Evolutionary conservation across 2,888 invertebrate genomes (phyloP), one percentile per base, ranked within the genome.

Genomic region (Eurois occulta): DNA sequence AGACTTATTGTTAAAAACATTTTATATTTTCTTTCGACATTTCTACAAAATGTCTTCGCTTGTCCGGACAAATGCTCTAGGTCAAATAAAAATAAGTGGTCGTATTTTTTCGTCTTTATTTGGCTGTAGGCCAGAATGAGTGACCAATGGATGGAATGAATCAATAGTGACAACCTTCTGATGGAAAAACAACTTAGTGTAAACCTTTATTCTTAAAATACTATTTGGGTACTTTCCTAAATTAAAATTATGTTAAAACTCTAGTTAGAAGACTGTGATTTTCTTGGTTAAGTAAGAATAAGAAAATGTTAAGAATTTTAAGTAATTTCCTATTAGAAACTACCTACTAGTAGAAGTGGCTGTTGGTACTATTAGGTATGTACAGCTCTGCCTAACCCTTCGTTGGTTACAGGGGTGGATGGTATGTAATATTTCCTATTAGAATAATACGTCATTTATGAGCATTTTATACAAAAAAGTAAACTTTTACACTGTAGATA

Each of bases 71-170:
- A 83, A 70, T 70, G 69, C 32, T 60, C 18, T 60, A 72, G 66
- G 70, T 78, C 72, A 55, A 84, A 81, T 72, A 60, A 74, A 62
- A 77, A 69, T 77, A 78, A 84, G 62, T 71, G 43, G 32, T n/a
- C 38, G 16, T 72, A 77, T 65, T 65, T 76, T 52, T 74, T 77
- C 13, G 43, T 67, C 60, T 66, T 46, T 72, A 32, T 77, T 77
- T 84, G 84, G 84, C 85, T 43, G 32, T 8, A 66, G 16, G 48
- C 85, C 82, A 82, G 64, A 75, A 75, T 74, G 28, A 73, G 48
- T 84, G 77, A 75, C 62, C 70, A 70, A 62, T 72, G 18, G 35
- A 38, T 60, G 46, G 32, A 68, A 76, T 72, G 6, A 81, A 75
- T 81, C 77, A 77, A 81, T 81, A 72, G 18, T 66, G 67, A 58